Evolutionary conservation across 2,797 vertebrate species (phyloP).

Genomic region (Bucorvus abyssinicus): DNA sequence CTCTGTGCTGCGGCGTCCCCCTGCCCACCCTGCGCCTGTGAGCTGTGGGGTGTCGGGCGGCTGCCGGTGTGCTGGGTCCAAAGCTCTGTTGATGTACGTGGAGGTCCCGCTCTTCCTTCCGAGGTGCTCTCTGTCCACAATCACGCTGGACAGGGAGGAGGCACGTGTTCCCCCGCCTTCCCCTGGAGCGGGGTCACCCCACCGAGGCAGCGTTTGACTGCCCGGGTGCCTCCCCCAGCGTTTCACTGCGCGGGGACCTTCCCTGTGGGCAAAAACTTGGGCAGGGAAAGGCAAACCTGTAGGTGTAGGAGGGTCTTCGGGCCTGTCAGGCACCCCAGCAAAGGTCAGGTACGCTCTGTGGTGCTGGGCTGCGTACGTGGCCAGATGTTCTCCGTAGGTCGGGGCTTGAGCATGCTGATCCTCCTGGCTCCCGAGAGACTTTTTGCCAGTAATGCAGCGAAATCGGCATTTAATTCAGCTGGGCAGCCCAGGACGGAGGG

Average conservation of each 20-base stretch:
- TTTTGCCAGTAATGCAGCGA: neutral
- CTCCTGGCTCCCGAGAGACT: neutral
- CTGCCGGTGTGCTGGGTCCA: neutral
- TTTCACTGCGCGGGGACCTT: neutral
- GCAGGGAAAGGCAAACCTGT: neutral
- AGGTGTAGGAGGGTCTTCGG: neutral
- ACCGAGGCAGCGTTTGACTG: neutral
- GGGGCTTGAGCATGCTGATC: neutral
- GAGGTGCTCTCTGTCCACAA: neutral
- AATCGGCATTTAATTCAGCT: neutral
- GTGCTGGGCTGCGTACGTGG: neutral
- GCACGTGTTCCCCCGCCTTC: neutral
- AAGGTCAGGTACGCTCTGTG: neutral
- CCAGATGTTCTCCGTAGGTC: neutral
- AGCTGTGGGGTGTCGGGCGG: accelerated
- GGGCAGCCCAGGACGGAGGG: neutral
- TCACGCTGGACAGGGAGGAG: accelerated
- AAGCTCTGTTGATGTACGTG: neutral
- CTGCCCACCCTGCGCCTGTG: neutral
- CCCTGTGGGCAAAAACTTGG: neutral
- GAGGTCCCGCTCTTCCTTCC: neutral
- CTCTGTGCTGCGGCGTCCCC: neutral
- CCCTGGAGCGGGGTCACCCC: no score
- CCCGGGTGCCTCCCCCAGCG: neutral
- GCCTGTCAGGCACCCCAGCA: neutral